A percentile compares a stretch with the other conserved stretches of the same genome.
Evolutionary conservation across 2,113 vertebrate genomes (phyloP).

Genomic region (Siniperca knerii): DNA sequence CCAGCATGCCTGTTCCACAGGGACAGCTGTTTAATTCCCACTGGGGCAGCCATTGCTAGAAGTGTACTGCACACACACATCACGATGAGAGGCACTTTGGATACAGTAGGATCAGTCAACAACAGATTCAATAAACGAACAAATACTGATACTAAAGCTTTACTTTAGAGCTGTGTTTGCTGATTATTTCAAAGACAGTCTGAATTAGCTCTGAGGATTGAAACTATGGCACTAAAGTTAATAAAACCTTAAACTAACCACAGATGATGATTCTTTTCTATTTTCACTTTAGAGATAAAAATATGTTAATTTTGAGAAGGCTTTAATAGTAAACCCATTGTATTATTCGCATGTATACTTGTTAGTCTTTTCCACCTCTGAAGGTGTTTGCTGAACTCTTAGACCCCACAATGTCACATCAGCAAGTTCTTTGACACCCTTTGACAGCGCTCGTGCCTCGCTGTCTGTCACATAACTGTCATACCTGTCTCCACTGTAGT

Average conservation of each 20-base stretch:
- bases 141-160: not conserved
- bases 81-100: not conserved
- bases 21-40: constrained; percentile 6
- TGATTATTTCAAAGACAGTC: not conserved
- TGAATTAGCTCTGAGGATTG: not conserved
- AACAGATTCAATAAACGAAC: not conserved
- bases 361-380: constrained; percentile 11
- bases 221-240: not conserved
- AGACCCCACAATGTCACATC: constrained; percentile 27
- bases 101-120: not conserved
- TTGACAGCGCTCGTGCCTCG: constrained; percentile 42
- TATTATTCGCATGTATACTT: not conserved
- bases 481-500: constrained; percentile 40
- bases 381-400: constrained; percentile 36
- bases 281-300: constrained; percentile 1
- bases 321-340: not conserved
- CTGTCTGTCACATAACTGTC: constrained; percentile 64
- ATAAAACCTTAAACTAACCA: not conserved
- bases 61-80: not conserved
- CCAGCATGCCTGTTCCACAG: not conserved
- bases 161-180: not conserved
- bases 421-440: constrained; percentile 47
- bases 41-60: not conserved
- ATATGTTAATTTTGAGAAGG: not conserved
- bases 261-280: not conserved